phyloP scores from a whole-genome alignment of 2,888 invertebrate species.

The Mesochorus sp. region DNA sequence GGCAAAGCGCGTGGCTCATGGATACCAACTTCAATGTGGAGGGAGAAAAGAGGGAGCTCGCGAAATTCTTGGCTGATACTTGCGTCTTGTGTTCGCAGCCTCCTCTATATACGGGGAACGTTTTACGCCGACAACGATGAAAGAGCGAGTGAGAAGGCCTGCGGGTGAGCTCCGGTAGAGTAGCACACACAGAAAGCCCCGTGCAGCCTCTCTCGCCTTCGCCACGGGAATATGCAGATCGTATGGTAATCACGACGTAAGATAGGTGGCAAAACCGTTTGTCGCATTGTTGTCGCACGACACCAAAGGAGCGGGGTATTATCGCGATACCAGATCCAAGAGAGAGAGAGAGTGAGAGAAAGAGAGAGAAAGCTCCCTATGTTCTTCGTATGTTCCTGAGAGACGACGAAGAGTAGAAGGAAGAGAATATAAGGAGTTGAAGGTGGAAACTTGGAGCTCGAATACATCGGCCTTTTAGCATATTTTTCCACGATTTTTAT shows the following conservation, averaged over 20 bases:
- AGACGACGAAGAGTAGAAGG: constrained; percentile 11
- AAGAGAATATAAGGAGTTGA: constrained; percentile 27
- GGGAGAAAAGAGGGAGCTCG: constrained; percentile 15
- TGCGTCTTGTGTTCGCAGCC: constrained; percentile 55
- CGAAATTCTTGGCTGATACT: constrained; percentile 59
- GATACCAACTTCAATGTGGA: constrained; percentile 28
- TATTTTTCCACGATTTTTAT: constrained; percentile 61
- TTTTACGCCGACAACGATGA: constrained; percentile 23
- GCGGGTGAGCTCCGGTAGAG: constrained; percentile 21
- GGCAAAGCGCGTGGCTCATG: constrained; percentile 44
- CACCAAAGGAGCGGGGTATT: constrained; percentile 61
- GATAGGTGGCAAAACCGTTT: constrained; percentile 74
- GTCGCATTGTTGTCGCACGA: constrained; percentile 68
- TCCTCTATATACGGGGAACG: constrained; percentile 36
- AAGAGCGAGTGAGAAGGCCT: constrained; percentile 63
- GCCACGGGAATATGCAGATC: constrained; percentile 77
- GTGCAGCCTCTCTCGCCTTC: constrained; percentile 62
- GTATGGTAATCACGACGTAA: constrained; percentile 77
- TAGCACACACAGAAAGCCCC: constrained; percentile 22
- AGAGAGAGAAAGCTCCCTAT: constrained; percentile 37
- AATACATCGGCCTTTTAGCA: constrained; percentile 53
- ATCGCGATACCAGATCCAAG: constrained; percentile 63
- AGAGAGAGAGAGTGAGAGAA: constrained; percentile 10
- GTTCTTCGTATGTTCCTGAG: constrained; percentile 27
- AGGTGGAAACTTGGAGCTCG: constrained; percentile 51